Evolutionary conservation across 2,113 vertebrate genomes (phyloP).

Genomic region (Suncus etruscus): DNA sequence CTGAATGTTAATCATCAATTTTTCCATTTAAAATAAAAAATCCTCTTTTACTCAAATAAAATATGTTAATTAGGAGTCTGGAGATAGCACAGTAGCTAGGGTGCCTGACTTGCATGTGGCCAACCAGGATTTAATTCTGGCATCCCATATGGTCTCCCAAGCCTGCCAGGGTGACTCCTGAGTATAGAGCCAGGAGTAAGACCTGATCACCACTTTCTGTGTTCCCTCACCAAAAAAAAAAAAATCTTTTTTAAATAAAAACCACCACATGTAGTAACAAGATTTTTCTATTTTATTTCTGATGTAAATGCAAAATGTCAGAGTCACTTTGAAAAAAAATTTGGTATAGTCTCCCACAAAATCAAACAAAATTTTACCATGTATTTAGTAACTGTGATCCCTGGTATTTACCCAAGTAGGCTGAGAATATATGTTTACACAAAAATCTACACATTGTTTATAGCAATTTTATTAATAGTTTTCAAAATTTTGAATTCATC

Average conservation of each 20-base stretch:
- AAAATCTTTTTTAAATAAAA: neutral
- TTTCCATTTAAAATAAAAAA: neutral
- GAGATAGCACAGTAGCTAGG: no score
- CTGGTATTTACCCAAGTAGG: neutral
- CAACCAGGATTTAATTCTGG: no score
- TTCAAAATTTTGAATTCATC: neutral
- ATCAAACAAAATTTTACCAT: neutral
- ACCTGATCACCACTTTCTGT: no score
- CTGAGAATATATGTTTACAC: conserved; percentile 19
- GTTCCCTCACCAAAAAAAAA: no score
- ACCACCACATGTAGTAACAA: neutral
- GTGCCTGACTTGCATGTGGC: no score
- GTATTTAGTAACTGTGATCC: neutral
- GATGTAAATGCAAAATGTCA: neutral
- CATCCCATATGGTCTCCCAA: no score
- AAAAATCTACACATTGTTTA: conserved; percentile 36
- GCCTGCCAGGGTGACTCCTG: no score
- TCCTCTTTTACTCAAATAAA: neutral
- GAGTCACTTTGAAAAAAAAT: neutral
- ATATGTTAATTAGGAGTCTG: neutral
- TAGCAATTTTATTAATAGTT: conserved; percentile 37
- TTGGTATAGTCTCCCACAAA: conserved; percentile 14
- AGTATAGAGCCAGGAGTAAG: no score
- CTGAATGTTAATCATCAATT: conserved; percentile 27
- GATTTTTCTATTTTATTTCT: conserved; percentile 9